These are phyloP conservation scores for Atractosteus spatula DNA, from an alignment of 2,113 vertebrate genomes.

Conservation along the genomic window DNA sequence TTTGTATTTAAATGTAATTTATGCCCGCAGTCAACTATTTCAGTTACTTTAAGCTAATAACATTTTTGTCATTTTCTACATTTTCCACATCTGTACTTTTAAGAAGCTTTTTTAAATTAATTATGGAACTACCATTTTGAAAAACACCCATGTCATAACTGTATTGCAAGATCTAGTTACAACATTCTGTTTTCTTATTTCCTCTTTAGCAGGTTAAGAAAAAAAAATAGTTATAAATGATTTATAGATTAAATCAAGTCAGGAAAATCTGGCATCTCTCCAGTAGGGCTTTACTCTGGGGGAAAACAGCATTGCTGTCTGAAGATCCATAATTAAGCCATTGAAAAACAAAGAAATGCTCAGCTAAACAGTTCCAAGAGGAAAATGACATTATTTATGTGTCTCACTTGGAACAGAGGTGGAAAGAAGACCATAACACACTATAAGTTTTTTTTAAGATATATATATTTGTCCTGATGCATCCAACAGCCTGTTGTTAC, in stretches of 20 bases:
- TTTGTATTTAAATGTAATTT: too few species aligned
- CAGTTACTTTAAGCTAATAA: too few species aligned
- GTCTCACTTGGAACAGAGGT: slow-evolving; percentile 34
- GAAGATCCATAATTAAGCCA: slow-evolving; percentile 53
- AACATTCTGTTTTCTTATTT: neutral
- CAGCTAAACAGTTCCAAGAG: slow-evolving; percentile 54
- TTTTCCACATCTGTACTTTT: too few species aligned
- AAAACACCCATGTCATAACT: too few species aligned
- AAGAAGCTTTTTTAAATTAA: too few species aligned
- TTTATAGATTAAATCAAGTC: slow-evolving; percentile 46
- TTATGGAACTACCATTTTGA: too few species aligned
- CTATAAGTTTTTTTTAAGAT: neutral
- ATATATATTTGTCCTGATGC: too few species aligned
- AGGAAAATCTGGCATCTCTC: slow-evolving; percentile 47
- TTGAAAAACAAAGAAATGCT: slow-evolving; percentile 56
- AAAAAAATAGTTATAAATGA: slow-evolving; percentile 19
- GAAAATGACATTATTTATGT: slow-evolving; percentile 45
- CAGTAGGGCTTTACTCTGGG: slow-evolving; percentile 50
- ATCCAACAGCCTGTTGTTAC: too few species aligned
- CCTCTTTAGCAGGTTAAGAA: neutral
- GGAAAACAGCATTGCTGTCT: slow-evolving; percentile 44
- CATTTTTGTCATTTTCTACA: too few species aligned
- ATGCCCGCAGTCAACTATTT: too few species aligned
- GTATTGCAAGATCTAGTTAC: too few species aligned
- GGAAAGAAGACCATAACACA: neutral